Conservation (phyloP, 1,140 invertebrate genomes). For the Cyclargus thomasi region DNA sequence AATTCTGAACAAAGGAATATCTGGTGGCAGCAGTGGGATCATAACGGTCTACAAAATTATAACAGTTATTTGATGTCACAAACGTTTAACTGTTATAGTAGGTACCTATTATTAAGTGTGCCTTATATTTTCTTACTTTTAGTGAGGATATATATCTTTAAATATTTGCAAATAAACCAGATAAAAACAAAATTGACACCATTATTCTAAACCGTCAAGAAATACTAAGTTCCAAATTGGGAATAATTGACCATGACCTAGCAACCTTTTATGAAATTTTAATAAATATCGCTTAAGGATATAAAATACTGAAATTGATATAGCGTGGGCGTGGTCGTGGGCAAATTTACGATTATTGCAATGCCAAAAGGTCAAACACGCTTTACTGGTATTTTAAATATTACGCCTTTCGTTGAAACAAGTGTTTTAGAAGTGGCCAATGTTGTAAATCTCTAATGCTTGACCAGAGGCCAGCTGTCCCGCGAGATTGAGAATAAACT, state of each 20-base stretch:
- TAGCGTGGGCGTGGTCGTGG: constrained; percentile 10
- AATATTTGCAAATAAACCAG: no score
- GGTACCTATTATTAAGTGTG: neutral
- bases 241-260: constrained; percentile 11
- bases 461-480: neutral
- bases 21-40: neutral
- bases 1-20: neutral
- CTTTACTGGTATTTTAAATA: constrained; percentile 4
- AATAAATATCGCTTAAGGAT: neutral
- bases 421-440: constrained; percentile 5
- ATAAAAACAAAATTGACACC: neutral
- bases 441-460: neutral
- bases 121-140: no score
- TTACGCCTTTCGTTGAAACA: neutral
- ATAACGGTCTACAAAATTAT: neutral
- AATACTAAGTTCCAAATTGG: neutral
- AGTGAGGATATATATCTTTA: no score
- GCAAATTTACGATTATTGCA: constrained; percentile 11
- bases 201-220: neutral
- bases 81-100: neutral
- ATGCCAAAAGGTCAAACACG: constrained; percentile 8
- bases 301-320: constrained; percentile 8
- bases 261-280: neutral
- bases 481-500: neutral
- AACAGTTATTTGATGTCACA: neutral